Base-by-base conservation (phyloP, 2,888 invertebrate genomes). In the Mesorhabditis sp. region DNA sequence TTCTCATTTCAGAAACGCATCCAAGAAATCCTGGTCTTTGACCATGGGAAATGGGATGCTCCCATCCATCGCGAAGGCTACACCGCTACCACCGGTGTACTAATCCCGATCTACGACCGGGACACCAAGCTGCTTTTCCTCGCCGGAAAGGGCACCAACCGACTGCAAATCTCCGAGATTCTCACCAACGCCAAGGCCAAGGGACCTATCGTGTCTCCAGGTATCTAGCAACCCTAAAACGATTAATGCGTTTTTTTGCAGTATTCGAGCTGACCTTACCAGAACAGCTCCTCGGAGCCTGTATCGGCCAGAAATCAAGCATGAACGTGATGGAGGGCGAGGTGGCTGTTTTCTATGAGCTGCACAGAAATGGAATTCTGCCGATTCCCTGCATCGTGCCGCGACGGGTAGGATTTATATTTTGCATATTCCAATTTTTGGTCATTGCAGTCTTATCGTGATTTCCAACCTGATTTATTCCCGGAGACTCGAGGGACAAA, bases 111-210 rank as follows among this genome's bases (percentile, higher is more conserved):
- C 5, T 95, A 91, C 86, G 96, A 96, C 88, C 88, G 92, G 13
- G 95, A 96, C 85, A 95, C 96, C 62, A 92, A 92, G 81, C 94
- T 96, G 94, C 89, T 95, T 72, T 95, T 95, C 89, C 88, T 96
- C 71, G 93, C 93, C 69, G 95, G 95, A 62, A 95, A 87, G 83
- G 87, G 94, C 5, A 95, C 95, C 83, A 94, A 93, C 0, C 92
- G 92, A 2, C 92, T 96, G 73, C 90, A 91, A 71, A 95, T 94
- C 83, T 90, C 93, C 90, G 95, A 96, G 88, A 90, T 95, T 1
- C 91, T 58, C 58, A 58, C 4, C 58, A 10, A 58, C 10, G 13
- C 63, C 63, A 63, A 63, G 28, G 28, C 28, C 28, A 28, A 28
- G 2, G 28, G 28, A 28, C 28, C 28, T 1, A 28, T 28, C 28